A percentile compares a stretch with the other conserved stretches of the same genome.
These are phyloP conservation scores for Glareola pratincola DNA, from an alignment of 2,113 vertebrate genomes.

Conservation along the genomic window DNA sequence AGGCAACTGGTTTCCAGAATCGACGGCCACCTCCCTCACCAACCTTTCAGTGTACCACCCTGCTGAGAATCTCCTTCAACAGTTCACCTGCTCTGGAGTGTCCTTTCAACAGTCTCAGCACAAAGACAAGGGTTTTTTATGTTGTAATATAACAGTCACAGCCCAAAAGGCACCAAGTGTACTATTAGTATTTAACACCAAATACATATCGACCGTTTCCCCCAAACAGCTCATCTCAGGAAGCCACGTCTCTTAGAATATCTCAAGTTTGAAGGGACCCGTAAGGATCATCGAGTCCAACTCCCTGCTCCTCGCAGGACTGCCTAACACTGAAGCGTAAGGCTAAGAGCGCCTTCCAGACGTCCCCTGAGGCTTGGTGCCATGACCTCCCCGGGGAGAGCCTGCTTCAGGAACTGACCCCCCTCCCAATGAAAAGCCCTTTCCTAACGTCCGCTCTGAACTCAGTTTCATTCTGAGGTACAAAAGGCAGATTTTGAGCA, in stretches of 20 bases:
- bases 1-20: not conserved
- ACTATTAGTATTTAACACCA: not conserved
- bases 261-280: not conserved
- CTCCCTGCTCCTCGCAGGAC: not conserved
- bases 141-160: not conserved
- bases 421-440: not conserved
- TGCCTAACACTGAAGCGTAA: not conserved
- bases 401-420: no score
- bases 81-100: not conserved
- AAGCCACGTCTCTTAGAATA: not conserved
- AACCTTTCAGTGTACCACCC: not conserved
- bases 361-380: not conserved
- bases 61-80: not conserved
- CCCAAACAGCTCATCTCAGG: not conserved
- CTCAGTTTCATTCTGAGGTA: not conserved
- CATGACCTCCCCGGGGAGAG: not conserved
- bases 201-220: not conserved
- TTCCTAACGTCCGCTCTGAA: not conserved
- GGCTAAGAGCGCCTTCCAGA: not conserved
- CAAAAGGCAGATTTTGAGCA: not conserved
- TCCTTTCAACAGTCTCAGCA: not conserved
- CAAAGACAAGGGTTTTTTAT: not conserved
- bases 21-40: not conserved
- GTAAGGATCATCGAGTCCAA: not conserved
- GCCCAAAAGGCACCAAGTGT: not conserved